These are phyloP conservation scores for Mus minutoides DNA, from an alignment of 2,797 vertebrate species.

Conservation along the genomic window DNA sequence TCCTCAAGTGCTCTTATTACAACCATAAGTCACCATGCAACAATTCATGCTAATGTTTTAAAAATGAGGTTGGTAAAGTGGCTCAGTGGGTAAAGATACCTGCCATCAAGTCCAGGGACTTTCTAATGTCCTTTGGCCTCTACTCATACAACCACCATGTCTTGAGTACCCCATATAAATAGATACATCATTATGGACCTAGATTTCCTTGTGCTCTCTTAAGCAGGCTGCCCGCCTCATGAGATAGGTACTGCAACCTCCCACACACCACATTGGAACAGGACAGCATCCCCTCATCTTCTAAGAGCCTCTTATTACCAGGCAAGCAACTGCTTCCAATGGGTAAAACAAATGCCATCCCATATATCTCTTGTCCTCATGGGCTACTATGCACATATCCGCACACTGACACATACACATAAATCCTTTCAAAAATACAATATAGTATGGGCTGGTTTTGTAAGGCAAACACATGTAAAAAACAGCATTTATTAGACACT, in stretches of 20 bases:
- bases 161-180: too few relatives aligned
- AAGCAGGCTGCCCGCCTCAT: background rate
- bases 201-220: background rate
- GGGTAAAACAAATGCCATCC: background rate
- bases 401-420: background rate
- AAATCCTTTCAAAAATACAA: slow-evolving; percentile 3
- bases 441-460: background rate
- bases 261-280: background rate
- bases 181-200: background rate
- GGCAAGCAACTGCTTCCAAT: background rate
- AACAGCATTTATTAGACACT: background rate
- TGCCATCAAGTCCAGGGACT: background rate
- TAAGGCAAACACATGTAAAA: background rate
- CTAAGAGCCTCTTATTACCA: background rate
- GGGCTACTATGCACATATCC: background rate
- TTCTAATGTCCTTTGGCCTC: background rate
- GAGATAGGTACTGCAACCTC: background rate
- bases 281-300: background rate
- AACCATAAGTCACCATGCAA: background rate
- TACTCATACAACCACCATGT: background rate
- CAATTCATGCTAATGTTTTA: background rate
- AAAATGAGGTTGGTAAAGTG: background rate
- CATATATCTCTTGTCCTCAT: background rate
- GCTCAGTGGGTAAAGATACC: background rate
- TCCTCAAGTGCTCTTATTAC: background rate